Percentiles rank a stretch among this genome's conserved stretches.
Conservation (phyloP, 2,113 vertebrate genomes). For the Myrmophylax atrothorax region DNA sequence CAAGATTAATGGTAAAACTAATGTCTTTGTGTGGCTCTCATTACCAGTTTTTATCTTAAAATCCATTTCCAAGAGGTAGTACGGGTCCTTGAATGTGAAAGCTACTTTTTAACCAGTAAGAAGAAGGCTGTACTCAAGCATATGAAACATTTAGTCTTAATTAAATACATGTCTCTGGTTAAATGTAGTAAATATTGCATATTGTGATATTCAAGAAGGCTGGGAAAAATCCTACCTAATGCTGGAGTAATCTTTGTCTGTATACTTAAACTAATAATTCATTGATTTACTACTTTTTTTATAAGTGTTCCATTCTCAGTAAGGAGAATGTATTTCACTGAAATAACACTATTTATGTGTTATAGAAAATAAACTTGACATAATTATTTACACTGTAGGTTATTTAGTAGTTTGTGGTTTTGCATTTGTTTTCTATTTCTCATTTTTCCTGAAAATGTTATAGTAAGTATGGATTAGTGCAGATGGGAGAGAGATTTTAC, state of each 20-base stretch:
- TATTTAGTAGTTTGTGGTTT: background rate
- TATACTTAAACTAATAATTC: background rate
- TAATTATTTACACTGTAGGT: background rate
- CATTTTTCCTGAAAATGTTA: background rate
- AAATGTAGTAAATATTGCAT: background rate
- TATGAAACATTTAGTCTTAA: background rate
- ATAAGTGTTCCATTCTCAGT: background rate
- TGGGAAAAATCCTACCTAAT: background rate
- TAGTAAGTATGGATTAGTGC: background rate
- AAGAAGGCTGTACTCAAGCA: background rate
- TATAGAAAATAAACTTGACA: background rate
- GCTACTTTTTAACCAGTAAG: background rate
- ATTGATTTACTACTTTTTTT: background rate
- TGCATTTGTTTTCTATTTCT: background rate
- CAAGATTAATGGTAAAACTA: conserved; percentile 39
- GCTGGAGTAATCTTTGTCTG: background rate
- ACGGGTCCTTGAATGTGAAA: background rate
- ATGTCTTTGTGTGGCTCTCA: background rate
- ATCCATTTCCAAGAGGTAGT: background rate
- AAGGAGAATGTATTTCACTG: background rate
- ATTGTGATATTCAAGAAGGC: background rate
- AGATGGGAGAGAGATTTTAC: background rate
- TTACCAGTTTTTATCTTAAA: conserved; percentile 39
- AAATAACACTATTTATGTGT: background rate
- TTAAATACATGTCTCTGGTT: background rate